Evolutionary conservation across 2,888 invertebrate species (phyloP), one percentile per base, ranked within the genome.

Genomic region (Caenorhabditis uteleia): DNA sequence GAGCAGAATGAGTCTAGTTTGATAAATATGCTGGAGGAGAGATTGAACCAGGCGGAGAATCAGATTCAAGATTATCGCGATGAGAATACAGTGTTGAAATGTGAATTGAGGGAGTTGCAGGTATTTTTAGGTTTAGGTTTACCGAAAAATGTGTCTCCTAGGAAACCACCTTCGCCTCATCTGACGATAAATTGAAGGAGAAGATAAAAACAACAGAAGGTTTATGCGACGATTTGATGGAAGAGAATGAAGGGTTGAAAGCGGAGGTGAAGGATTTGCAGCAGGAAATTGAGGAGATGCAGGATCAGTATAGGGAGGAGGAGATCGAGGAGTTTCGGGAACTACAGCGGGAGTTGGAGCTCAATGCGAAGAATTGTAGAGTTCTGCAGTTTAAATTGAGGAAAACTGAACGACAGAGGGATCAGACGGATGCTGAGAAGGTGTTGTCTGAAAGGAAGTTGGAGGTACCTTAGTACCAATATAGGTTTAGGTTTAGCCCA

Each of bases 361-460:
- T 93, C 83, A 92, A 93, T 3, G 93, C 93, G 45, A 99, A 98
- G 85, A 97, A 97, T 86, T 97, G 97, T 86, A 88, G 98, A 77
- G 93, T 98, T 77, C 88, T 98, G 70, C 95, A 97, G 74, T 98
- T 98, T 86, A 98, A 98, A 85, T 86, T 98, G 73, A 89, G 95
- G 82, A 98, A 98, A 87, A 89, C 92, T 47, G 98, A 99, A 85
- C 88, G 95, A 10, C 49, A 60, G 53, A 48, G 59, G 8, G 73
- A 73, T 39, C 90, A 92, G 79, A 85, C 93, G 21, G 95, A 95
- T 83, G 88, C 88, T 44, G 95, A 95, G 77, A 91, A 66, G 42
- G 39, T 49, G 26, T 61, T 64, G 10, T 46, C 68, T 3, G 64
- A 68, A 53, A 60, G 59, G 14, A 76, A 71, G 43, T 42, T 76